phyloP scores from a whole-genome alignment of 2,797 vertebrate species.

The Ctenosaura bakeri region DNA sequence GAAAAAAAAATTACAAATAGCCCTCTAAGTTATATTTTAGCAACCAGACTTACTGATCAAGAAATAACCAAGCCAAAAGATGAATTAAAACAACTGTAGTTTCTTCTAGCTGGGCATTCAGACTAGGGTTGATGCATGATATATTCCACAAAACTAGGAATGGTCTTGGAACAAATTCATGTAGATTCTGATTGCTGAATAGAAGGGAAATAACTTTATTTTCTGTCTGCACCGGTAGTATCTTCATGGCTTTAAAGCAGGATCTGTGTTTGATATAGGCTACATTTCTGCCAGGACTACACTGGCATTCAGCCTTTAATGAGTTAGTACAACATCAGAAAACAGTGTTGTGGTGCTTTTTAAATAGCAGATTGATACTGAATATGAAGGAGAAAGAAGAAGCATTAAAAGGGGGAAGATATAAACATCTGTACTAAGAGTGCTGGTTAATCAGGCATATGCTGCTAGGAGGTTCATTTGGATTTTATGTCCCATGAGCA shows the following conservation, averaged over 20 bases:
- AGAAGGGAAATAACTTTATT: not conserved
- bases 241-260: constrained; percentile 23
- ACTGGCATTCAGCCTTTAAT: constrained; percentile 58
- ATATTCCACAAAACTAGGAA: not conserved
- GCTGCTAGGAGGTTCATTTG: too few species aligned
- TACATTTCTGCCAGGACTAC: constrained; percentile 55
- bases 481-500: not conserved
- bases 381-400: constrained; percentile 65
- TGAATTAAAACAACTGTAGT: constrained; percentile 51
- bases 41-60: constrained; percentile 66
- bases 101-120: not conserved
- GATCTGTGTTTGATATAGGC: constrained; percentile 47
- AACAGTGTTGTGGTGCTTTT: too few species aligned
- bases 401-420: constrained; percentile 62
- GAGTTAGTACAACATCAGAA: constrained; percentile 35
- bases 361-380: constrained; percentile 56
- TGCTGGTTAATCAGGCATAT: constrained; percentile 20
- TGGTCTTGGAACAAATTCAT: not conserved
- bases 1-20: constrained; percentile 56
- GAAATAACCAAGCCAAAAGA: constrained; percentile 68
- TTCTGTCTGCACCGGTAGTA: accelerated
- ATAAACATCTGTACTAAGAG: not conserved
- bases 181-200: too few species aligned
- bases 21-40: constrained; percentile 56
- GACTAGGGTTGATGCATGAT: not conserved